These are phyloP conservation scores for Catocala sponsa DNA, from an alignment of 2,888 invertebrate genomes.

Conservation along the genomic window DNA sequence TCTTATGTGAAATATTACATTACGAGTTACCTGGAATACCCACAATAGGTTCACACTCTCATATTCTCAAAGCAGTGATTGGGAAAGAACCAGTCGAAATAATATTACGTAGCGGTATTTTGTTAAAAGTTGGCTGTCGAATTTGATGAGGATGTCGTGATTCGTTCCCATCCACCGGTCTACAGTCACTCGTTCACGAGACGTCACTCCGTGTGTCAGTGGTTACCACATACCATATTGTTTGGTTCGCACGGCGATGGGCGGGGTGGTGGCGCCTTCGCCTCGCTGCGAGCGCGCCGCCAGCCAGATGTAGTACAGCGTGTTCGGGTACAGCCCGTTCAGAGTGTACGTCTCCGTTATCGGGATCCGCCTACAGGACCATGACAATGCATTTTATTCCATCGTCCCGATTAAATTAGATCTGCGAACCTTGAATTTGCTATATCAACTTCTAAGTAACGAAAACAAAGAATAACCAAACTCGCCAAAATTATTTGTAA, in stretches of 20 bases:
- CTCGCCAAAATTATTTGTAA: too few relatives aligned
- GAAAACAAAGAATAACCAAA: too few relatives aligned
- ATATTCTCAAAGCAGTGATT: constrained; percentile 62
- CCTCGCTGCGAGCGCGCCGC: constrained; percentile 97
- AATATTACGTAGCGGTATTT: too few relatives aligned
- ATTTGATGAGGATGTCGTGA: constrained; percentile 1
- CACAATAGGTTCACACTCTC: constrained; percentile 73
- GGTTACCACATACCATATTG: constrained; percentile 96
- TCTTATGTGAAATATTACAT: constrained; percentile 85
- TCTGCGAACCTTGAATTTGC: too few relatives aligned
- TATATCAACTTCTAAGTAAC: too few relatives aligned
- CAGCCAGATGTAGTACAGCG: constrained; percentile 98
- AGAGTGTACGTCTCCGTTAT: constrained; percentile 95
- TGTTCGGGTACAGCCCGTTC: constrained; percentile 97
- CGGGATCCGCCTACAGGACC: constrained; percentile 89
- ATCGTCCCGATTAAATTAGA: too few relatives aligned
- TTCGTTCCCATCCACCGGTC: constrained; percentile 43
- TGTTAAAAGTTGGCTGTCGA: too few relatives aligned
- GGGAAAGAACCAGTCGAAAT: constrained; percentile 54
- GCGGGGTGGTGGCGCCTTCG: constrained; percentile 98
- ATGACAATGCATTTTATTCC: background rate
- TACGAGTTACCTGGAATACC: constrained; percentile 82
- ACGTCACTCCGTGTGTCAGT: constrained; percentile 48
- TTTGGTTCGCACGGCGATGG: constrained; percentile 97
- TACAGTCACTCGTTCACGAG: constrained; percentile 51